Base-by-base conservation (phyloP, 2,888 invertebrate genomes). In the Mermis nigrescens region DNA sequence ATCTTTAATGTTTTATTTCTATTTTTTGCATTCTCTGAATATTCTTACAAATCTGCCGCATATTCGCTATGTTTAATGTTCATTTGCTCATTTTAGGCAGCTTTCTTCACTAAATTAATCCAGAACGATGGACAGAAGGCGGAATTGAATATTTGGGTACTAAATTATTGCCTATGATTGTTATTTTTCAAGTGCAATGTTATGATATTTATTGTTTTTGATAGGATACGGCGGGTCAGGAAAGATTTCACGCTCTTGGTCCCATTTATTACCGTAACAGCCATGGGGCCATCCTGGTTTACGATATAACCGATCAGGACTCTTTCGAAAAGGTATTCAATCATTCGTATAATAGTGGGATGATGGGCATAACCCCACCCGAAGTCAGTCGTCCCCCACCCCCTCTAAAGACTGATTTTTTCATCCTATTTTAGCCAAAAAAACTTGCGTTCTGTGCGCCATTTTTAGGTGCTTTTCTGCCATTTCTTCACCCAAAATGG, bases 191-290 rank as follows among this genome's bases (percentile, higher is more conserved):
- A 7, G 12, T 51, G 7, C 7, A 26, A 51, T 51, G 22, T 26
- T 7, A 7, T 4, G 22, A 38, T 12, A 38, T 38, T 38, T 38
- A 19, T 12, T 12, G 19, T 38, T 38, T 38, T 60, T 58, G 65
- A 2, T 65, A 76, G 76, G 95, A 95, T 71, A 98, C 95, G 1
- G 95, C 95, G 3, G 95, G 95, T 0, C 95, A 98, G 74, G 95
- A 98, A 74, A 83, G 84, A 67, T 89, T 87, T 70, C 98, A 98
- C 77, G 94, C 95, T 0, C 76, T 95, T 57, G 95, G 95, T 1
- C 95, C 95, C 12, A 92, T 95, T 67, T 98, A 98, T 75, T 98
- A 98, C 74, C 78, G 95, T 64, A 89, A 88, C 73, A 92, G 94
- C 29, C 88, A 95, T 77, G 95, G 95, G 65, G 98, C 95, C 58